Evolutionary conservation across 2,113 vertebrate species (phyloP).

Genomic region (Myrmecobius fasciatus): DNA sequence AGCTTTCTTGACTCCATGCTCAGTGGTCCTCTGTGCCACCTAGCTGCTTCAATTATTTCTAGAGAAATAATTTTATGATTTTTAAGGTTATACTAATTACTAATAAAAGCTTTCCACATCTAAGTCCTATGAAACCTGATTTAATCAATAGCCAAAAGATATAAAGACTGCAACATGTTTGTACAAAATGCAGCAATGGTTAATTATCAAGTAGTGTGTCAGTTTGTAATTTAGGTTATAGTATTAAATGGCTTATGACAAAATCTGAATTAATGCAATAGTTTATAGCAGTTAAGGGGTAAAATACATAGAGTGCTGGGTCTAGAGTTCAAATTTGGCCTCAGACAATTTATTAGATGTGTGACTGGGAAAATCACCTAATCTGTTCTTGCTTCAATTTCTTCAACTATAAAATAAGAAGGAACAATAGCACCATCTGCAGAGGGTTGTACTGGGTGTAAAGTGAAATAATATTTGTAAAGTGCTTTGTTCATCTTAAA

Average conservation of each 20-base stretch:
- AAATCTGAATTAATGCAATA: neutral
- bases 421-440: neutral
- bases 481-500: neutral
- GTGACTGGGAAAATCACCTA: neutral
- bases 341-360: neutral
- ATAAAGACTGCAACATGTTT: neutral
- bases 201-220: neutral
- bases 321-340: too few relatives aligned
- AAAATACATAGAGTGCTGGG: neutral
- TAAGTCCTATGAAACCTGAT: neutral
- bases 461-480: neutral
- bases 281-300: neutral
- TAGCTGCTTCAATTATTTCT: neutral
- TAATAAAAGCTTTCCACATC: slow-evolving; percentile 7
- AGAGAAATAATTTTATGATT: neutral
- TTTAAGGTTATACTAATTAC: neutral
- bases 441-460: neutral
- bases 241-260: neutral
- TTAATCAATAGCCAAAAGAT: slow-evolving; percentile 46
- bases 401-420: neutral
- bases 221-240: neutral
- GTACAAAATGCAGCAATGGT: neutral
- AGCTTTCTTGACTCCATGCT: neutral
- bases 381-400: neutral
- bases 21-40: too few relatives aligned